A percentile compares a stretch with the other conserved stretches of the same genome.
These are phyloP conservation scores for Stylophora pistillata DNA, from an alignment of 64 coral and sea anemone genomes.

Conservation along the genomic window DNA sequence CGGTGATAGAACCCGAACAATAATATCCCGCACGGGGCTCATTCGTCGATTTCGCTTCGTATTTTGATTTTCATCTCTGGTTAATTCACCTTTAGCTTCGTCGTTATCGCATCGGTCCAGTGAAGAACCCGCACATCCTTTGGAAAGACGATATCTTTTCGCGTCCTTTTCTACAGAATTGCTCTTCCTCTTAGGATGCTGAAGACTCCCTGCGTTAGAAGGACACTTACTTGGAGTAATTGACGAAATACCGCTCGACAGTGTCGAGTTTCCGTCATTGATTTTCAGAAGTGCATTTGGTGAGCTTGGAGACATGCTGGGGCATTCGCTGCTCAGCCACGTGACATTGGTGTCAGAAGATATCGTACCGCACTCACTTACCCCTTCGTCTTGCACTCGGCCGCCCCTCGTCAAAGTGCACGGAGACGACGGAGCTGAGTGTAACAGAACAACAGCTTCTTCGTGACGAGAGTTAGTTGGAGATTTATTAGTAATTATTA, in stretches of 20 bases:
- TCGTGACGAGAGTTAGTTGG: slow-evolving; percentile 49
- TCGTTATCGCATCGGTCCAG: slow-evolving; percentile 17
- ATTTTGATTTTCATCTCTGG: slow-evolving; percentile 41
- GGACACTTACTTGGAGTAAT: slow-evolving; percentile 75
- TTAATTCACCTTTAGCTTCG: neutral
- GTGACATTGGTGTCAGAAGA: slow-evolving; percentile 90
- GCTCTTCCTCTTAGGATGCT: neutral
- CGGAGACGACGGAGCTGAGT: slow-evolving; percentile 76
- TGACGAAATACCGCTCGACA: slow-evolving; percentile 79
- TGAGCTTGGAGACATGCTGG: slow-evolving; percentile 45
- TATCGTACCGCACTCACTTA: slow-evolving; percentile 84
- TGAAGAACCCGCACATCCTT: neutral
- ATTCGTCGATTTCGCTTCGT: slow-evolving; percentile 56
- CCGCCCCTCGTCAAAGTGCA: slow-evolving; percentile 28
- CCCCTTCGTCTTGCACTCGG: slow-evolving; percentile 60
- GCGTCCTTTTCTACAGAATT: slow-evolving; percentile 5
- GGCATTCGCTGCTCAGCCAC: slow-evolving; percentile 83
- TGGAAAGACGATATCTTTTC: slow-evolving; percentile 4
- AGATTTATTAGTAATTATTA: slow-evolving; percentile 76
- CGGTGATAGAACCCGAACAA: slow-evolving; percentile 77
- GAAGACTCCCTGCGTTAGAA: slow-evolving; percentile 44
- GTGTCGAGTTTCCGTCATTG: slow-evolving; percentile 82
- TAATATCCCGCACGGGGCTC: slow-evolving; percentile 83
- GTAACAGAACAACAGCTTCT: slow-evolving; percentile 69
- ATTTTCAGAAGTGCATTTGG: slow-evolving; percentile 62